These are phyloP conservation scores for Neoitamus cyanurus DNA, from an alignment of 2,888 invertebrate genomes.

Conservation along the genomic window DNA sequence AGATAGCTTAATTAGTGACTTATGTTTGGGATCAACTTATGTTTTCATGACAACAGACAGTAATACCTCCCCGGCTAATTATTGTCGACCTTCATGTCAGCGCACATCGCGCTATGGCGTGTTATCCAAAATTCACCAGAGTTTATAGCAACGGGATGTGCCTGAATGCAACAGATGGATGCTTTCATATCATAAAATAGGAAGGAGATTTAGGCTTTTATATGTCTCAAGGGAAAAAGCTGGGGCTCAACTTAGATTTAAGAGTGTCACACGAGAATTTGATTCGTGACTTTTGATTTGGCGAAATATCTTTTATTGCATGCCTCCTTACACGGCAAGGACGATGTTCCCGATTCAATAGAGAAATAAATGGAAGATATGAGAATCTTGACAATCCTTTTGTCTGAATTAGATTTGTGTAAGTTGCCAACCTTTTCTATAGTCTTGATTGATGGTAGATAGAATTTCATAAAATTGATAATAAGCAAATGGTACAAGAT, in stretches of 20 bases:
- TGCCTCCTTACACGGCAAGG: background rate
- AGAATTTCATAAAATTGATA: too few relatives aligned
- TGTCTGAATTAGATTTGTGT: background rate
- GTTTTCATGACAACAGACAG: background rate
- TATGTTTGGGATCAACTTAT: background rate
- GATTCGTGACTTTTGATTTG: background rate
- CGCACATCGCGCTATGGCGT: background rate
- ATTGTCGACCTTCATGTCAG: background rate
- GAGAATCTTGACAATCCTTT: background rate
- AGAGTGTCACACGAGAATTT: background rate
- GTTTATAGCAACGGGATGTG: background rate
- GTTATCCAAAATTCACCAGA: background rate
- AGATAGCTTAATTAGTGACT: background rate
- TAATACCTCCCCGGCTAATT: background rate
- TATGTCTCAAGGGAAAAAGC: background rate
- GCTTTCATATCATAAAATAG: background rate
- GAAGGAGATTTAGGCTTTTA: background rate
- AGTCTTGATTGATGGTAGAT: background rate
- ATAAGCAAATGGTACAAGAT: too few relatives aligned
- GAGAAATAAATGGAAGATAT: background rate
- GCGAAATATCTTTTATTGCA: background rate
- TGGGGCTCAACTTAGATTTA: background rate
- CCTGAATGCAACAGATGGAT: background rate
- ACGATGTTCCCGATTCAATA: background rate
- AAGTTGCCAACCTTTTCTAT: too few relatives aligned